Evolutionary conservation across 1,140 invertebrate genomes (phyloP).

Genomic region (Aleiodes sp.): DNA sequence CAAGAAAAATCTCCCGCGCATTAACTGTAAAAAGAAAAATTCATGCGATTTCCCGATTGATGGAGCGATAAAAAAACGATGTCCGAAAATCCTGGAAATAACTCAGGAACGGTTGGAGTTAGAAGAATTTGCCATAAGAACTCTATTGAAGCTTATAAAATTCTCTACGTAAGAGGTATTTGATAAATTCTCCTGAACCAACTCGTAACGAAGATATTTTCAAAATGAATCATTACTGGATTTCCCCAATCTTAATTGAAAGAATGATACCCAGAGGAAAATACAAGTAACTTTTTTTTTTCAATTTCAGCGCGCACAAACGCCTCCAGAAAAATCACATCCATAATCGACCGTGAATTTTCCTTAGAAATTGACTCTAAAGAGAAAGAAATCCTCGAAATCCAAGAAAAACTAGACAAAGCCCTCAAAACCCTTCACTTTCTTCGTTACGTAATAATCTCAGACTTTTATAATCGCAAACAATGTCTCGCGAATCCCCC

Average conservation of each 20-base stretch:
- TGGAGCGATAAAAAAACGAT: too few relatives aligned
- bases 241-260: background rate
- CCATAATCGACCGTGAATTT: constrained; percentile 67
- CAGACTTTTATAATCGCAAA: constrained; percentile 75
- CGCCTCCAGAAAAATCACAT: constrained; percentile 53
- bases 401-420: constrained; percentile 71
- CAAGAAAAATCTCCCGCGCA: too few relatives aligned
- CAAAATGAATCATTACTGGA: background rate
- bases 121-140: too few relatives aligned
- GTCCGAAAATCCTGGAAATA: too few relatives aligned
- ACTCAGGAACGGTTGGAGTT: too few relatives aligned
- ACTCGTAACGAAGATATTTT: too few relatives aligned
- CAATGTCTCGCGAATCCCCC: constrained; percentile 64
- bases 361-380: constrained; percentile 67
- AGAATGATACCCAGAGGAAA: background rate
- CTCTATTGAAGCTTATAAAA: too few relatives aligned
- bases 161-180: too few relatives aligned
- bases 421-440: constrained; percentile 75
- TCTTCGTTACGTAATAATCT: constrained; percentile 75
- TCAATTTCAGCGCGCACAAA: constrained; percentile 49
- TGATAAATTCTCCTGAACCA: too few relatives aligned
- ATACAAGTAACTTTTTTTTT: constrained; percentile 31
- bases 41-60: too few relatives aligned
- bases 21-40: too few relatives aligned
- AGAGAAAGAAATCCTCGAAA: constrained; percentile 66